Percentiles rank a stretch among this genome's conserved stretches.
phyloP scores from a whole-genome alignment of 2,113 vertebrate genomes.

The Agelaius tricolor region DNA sequence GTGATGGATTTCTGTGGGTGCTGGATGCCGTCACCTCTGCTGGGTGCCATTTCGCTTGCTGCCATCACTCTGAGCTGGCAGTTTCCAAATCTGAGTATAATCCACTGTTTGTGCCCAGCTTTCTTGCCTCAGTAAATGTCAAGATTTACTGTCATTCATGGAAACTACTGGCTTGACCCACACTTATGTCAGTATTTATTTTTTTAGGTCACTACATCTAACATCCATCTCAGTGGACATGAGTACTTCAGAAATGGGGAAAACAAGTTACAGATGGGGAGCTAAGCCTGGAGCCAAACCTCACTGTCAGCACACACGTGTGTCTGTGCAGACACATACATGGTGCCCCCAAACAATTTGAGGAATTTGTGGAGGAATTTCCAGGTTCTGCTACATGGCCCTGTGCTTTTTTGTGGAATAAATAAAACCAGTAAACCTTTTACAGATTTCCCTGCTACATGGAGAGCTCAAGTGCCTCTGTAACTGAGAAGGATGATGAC shows the following conservation, averaged over 20 bases:
- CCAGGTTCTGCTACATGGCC: not conserved
- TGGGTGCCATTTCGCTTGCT: not conserved
- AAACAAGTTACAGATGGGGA: not conserved
- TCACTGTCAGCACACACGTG: not conserved
- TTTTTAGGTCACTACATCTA: not conserved
- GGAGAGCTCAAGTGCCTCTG: fast-evolving
- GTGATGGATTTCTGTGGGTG: not conserved
- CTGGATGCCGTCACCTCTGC: not conserved
- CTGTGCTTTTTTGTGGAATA: not conserved
- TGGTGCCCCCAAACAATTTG: not conserved
- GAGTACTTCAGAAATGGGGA: not conserved
- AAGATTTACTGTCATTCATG: not conserved
- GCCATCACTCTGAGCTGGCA: not conserved
- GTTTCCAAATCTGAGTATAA: not conserved
- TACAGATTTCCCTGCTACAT: not conserved
- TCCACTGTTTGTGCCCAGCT: not conserved
- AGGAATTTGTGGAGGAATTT: not conserved
- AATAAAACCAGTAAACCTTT: not conserved
- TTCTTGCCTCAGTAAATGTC: not conserved
- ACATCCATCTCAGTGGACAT: not conserved
- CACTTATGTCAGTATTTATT: not conserved
- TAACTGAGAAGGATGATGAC: not conserved
- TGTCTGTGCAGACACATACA: not conserved
- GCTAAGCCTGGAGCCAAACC: not conserved
- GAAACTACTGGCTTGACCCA: not conserved